Base-by-base conservation (phyloP, 92 coral and sea anemone genomes). In the Porites lobata region DNA sequence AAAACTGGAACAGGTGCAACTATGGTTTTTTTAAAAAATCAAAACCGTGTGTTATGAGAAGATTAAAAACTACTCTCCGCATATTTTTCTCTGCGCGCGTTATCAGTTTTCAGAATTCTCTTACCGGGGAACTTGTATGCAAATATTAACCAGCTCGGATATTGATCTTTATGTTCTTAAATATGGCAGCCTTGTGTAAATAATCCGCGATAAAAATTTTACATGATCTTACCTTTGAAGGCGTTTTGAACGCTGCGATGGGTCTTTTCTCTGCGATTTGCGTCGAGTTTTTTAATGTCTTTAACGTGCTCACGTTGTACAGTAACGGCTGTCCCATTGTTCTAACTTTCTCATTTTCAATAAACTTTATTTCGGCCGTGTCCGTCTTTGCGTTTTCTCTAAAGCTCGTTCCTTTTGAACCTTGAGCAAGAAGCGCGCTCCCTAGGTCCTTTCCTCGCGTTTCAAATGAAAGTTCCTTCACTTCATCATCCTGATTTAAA, bases 41-140 rank as follows among this genome's bases (percentile, higher is more conserved):
- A 80, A 80, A 57, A 69, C 53, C 51, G 50, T 59, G 69, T 61
- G 69, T 69, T 69, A 70, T 2, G 53, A 50, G 7, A 54, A 32
- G 69, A 70, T 82, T 82, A 52, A 82, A 58, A 82, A 57, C 72
- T 65, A 50, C 69, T 82, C 69, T 82, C 17, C 78, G 86, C 86
- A 70, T 82, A 70, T 57, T 82, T 61, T 70, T 57, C 65, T 26
- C 78, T n/a, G 78, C 54, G 53, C 22, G 50, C 24, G 52, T 50
- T 82, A 82, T 82, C 86, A 56, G 22, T 8, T 82, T 82, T 80
- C 61, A 56, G 61, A 56, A 14, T 10, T 81, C 26, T 38, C 65
- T 29, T 68, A 73, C 8, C 76, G 22, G 17, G 86, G 86, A 79
- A 82, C 78, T 82, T 74, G 58, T 82, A 82, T 82, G 86, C 78